These are phyloP conservation scores for Saturnia pavonia DNA, from an alignment of 2,888 invertebrate genomes.

Conservation along the genomic window DNA sequence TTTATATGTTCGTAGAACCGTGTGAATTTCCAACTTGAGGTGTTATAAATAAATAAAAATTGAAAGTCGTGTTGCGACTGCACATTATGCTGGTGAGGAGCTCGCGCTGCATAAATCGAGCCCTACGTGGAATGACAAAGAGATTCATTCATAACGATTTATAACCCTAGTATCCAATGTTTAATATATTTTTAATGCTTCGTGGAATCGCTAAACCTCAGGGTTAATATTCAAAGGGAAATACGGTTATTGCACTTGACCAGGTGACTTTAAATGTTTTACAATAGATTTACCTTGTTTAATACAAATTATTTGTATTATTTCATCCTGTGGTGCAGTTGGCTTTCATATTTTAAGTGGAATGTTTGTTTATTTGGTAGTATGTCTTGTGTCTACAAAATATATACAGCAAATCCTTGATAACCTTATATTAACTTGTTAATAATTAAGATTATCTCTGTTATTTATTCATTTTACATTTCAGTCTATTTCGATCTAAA, in stretches of 20 bases:
- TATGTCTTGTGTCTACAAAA: background rate
- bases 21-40: constrained; percentile 29
- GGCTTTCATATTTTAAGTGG: background rate
- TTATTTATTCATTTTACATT: too few species aligned
- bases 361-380: background rate
- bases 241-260: constrained; percentile 3
- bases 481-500: too few species aligned
- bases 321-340: too few species aligned
- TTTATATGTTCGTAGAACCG: constrained; percentile 5
- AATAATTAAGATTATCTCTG: too few species aligned
- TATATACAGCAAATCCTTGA: too few species aligned
- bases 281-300: background rate
- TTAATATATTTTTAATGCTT: constrained; percentile 49
- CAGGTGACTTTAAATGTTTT: background rate
- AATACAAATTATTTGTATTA: background rate
- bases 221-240: background rate
- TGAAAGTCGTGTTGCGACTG: constrained; percentile 31
- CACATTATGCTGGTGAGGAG: constrained; percentile 43
- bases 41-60: constrained; percentile 53
- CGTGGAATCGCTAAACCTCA: constrained; percentile 42
- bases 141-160: constrained; percentile 70
- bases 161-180: constrained; percentile 46
- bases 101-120: constrained; percentile 39
- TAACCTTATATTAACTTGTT: too few species aligned
- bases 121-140: constrained; percentile 57